Evolutionary conservation across 2,797 vertebrate genomes (phyloP).

Genomic region (Enteromius thamalakanensis): DNA sequence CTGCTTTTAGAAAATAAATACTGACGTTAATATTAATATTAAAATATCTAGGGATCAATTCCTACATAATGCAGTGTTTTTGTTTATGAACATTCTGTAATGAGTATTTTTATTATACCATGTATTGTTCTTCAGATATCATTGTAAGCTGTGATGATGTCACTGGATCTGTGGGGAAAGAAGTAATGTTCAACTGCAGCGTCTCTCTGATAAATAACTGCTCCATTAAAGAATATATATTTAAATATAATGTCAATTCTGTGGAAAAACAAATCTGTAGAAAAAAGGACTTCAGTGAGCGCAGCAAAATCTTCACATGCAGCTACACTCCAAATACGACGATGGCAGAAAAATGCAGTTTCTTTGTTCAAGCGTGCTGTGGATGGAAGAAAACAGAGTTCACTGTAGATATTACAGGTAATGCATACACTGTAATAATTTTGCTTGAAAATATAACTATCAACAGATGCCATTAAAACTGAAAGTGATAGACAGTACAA

Average conservation of each 20-base stretch:
- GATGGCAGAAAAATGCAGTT: background rate
- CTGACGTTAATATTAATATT: too few relatives aligned
- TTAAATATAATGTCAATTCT: background rate
- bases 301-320: background rate
- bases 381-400: accelerated
- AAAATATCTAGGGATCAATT: too few relatives aligned
- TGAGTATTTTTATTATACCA: background rate
- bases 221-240: background rate
- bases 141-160: background rate
- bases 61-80: background rate
- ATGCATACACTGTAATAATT: background rate
- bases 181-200: background rate
- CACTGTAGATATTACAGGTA: background rate
- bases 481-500: too few relatives aligned
- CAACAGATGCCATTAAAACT: background rate
- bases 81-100: background rate
- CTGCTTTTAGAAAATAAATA: too few relatives aligned
- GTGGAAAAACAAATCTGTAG: background rate
- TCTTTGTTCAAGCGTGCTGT: background rate
- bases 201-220: background rate
- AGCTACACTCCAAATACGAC: background rate
- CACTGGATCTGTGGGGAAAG: background rate
- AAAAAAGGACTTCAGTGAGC: background rate
- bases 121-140: background rate
- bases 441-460: background rate